Evolutionary conservation across 2,888 invertebrate genomes (phyloP).

Genomic region (Limnephilus auricula): DNA sequence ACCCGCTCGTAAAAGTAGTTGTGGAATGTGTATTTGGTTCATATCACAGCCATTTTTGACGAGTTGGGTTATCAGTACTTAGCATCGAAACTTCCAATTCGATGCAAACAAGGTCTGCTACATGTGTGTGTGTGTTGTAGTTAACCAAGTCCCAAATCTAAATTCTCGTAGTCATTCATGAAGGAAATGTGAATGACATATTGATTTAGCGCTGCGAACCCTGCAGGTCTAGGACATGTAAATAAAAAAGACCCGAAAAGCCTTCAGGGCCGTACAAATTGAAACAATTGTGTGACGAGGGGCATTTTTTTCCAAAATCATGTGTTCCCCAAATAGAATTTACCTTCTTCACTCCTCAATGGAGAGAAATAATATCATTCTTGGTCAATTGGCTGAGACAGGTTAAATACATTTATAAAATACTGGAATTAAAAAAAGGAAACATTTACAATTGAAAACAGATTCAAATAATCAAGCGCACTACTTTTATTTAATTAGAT

Average conservation of each 20-base stretch:
- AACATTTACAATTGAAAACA: neutral
- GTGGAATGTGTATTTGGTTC: constrained; percentile 85
- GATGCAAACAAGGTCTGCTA: neutral
- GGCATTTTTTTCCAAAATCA: neutral
- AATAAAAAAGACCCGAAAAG: neutral
- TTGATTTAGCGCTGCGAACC: no score
- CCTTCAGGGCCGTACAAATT: neutral
- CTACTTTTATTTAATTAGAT: neutral
- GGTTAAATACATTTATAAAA: neutral
- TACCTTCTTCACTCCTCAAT: neutral
- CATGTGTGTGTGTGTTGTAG: neutral
- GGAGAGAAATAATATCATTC: neutral
- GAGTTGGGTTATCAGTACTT: constrained; percentile 83
- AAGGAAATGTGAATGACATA: neutral
- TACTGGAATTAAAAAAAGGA: neutral
- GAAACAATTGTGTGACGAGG: neutral
- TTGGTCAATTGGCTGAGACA: neutral
- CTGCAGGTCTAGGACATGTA: neutral
- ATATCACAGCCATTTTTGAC: constrained; percentile 99
- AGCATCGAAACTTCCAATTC: neutral
- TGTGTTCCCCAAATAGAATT: neutral
- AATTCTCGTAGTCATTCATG: neutral
- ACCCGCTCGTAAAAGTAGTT: constrained; percentile 91
- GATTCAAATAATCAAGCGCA: neutral
- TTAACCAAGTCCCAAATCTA: neutral